phyloP scores from a whole-genome alignment of 2,113 vertebrate species.

The Antidorcas marsupialis region DNA sequence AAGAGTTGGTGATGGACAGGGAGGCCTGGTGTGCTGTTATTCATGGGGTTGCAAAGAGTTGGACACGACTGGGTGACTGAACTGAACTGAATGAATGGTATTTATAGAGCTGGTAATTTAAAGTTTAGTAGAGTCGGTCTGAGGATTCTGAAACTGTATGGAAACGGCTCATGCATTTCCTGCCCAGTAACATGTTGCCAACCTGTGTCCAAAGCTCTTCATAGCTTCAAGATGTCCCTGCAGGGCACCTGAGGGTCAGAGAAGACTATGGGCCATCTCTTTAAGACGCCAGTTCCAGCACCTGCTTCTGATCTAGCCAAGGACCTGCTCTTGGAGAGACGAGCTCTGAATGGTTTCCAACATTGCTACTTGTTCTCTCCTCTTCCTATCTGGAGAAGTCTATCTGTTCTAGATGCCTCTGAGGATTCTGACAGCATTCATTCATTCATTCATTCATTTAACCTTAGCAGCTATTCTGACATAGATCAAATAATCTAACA shows the following conservation, averaged over 20 bases:
- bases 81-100: background rate
- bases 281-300: background rate
- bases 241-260: background rate
- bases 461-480: background rate
- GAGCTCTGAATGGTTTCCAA: background rate
- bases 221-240: background rate
- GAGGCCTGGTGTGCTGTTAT: too few species aligned
- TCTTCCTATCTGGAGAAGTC: background rate
- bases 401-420: background rate
- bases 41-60: too few species aligned
- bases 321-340: background rate
- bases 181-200: background rate
- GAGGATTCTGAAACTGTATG: background rate
- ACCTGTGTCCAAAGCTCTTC: background rate
- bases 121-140: background rate
- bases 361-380: background rate
- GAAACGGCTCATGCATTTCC: background rate
- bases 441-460: background rate
- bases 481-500: background rate
- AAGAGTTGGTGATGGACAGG: too few species aligned
- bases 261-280: background rate
- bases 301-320: background rate
- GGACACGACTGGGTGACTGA: too few species aligned
- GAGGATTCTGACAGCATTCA: background rate
- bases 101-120: background rate